A percentile compares a stretch with the other conserved stretches of the same genome.
Conservation (phyloP, 2,113 vertebrate species). For the Pogona vitticeps region DNA sequence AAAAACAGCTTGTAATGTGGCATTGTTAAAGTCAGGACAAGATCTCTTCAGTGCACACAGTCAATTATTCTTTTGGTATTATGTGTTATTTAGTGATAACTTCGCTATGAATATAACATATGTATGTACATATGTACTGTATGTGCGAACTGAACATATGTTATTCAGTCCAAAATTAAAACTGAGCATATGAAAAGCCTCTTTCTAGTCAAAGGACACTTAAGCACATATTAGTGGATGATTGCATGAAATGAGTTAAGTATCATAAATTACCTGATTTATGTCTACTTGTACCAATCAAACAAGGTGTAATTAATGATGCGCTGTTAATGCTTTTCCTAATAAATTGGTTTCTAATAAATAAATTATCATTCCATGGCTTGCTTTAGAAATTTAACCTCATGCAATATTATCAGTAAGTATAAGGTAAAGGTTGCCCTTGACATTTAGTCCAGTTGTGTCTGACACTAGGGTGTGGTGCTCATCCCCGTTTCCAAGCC, state of each 20-base stretch:
- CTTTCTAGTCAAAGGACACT: slow-evolving; percentile 80
- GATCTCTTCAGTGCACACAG: too few relatives aligned
- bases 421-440: too few relatives aligned
- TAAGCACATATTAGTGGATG: slow-evolving; percentile 81
- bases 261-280: slow-evolving; percentile 83
- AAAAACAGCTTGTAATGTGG: neutral
- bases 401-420: slow-evolving; percentile 37
- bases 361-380: slow-evolving; percentile 74
- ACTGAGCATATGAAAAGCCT: slow-evolving; percentile 78
- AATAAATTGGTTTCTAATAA: slow-evolving; percentile 80
- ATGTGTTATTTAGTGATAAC: slow-evolving; percentile 12
- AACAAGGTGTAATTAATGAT: slow-evolving; percentile 85
- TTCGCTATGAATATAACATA: slow-evolving; percentile 14
- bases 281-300: slow-evolving; percentile 76
- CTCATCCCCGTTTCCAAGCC: too few relatives aligned
- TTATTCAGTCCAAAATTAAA: slow-evolving; percentile 76
- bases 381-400: slow-evolving; percentile 74
- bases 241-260: slow-evolving; percentile 83
- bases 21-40: too few relatives aligned
- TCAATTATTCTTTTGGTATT: neutral
- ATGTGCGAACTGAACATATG: slow-evolving; percentile 38
- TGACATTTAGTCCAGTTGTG: too few relatives aligned
- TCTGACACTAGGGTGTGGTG: too few relatives aligned
- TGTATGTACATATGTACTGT: slow-evolving; percentile 44
- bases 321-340: slow-evolving; percentile 78